These are phyloP conservation scores for Diorhabda sublineata DNA, from an alignment of 1,140 invertebrate genomes.

Conservation along the genomic window DNA sequence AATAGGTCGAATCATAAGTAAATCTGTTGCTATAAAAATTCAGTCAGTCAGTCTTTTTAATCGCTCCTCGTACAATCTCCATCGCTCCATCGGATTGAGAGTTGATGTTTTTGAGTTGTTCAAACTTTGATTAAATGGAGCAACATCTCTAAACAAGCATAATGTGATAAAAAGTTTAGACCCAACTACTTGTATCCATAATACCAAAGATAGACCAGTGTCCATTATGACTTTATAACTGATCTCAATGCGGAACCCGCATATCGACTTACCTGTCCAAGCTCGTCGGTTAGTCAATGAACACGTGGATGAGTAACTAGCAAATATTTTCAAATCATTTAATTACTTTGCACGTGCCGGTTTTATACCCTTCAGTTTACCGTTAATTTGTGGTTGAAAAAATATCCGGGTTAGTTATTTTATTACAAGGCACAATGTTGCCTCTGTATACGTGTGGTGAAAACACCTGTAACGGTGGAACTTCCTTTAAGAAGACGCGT, in stretches of 20 bases:
- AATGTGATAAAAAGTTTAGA: no score
- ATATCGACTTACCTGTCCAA: conserved; percentile 13
- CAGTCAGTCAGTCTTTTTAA: no score
- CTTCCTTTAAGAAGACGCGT: neutral
- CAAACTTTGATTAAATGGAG: no score
- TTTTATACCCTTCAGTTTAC: neutral
- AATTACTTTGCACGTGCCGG: conserved; percentile 12
- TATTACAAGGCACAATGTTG: neutral
- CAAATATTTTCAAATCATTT: conserved; percentile 10
- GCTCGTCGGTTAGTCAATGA: conserved; percentile 16
- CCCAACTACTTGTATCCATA: no score
- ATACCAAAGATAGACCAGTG: neutral
- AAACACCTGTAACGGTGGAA: neutral
- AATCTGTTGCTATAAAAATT: no score
- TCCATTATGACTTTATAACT: conserved; percentile 6
- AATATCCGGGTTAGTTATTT: neutral
- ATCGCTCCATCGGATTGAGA: no score
- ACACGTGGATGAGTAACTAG: conserved; percentile 7
- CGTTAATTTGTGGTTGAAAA: conserved; percentile 2
- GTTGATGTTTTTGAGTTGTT: no score
- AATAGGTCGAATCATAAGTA: no score
- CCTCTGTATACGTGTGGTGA: neutral
- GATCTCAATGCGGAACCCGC: conserved; percentile 12
- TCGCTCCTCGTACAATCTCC: no score
- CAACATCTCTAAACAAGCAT: no score